Percentiles rank a stretch among this genome's conserved stretches.
phyloP scores from a whole-genome alignment of 2,113 vertebrate genomes.

The Ancistrus triradiatus region DNA sequence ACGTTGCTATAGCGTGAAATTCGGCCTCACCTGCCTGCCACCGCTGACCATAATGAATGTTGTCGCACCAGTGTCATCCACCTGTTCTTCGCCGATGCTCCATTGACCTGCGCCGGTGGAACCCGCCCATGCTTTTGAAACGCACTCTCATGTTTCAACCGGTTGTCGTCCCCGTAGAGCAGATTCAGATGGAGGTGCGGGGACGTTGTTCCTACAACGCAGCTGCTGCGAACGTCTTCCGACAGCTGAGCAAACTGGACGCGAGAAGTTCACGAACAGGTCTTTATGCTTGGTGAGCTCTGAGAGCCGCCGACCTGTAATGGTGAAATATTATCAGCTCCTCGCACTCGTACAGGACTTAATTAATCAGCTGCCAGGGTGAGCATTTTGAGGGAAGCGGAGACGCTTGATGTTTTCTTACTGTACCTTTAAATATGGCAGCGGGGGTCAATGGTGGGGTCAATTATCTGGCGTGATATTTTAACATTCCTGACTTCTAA shows the following conservation, averaged over 20 bases:
- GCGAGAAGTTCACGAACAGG: slow-evolving; percentile 16
- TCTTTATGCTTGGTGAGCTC: slow-evolving; percentile 9
- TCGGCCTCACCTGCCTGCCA: slow-evolving; percentile 30
- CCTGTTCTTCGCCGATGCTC: slow-evolving; percentile 52
- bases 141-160: slow-evolving; percentile 59
- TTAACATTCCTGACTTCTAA: slow-evolving; percentile 47
- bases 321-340: not conserved
- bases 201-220: slow-evolving; percentile 25
- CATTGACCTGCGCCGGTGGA: slow-evolving; percentile 52
- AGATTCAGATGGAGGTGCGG: slow-evolving; percentile 20
- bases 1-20: slow-evolving; percentile 24
- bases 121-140: slow-evolving; percentile 58
- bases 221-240: slow-evolving; percentile 47
- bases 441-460: slow-evolving; percentile 45
- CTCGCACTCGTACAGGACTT: no score
- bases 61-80: slow-evolving; percentile 14
- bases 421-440: slow-evolving; percentile 15
- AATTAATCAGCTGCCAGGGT: not conserved
- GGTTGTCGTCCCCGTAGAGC: slow-evolving; percentile 52
- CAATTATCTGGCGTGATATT: slow-evolving; percentile 57
- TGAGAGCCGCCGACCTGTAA: slow-evolving; percentile 20
- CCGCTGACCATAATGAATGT: slow-evolving; percentile 24
- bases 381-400: not conserved
- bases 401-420: slow-evolving; percentile 4
- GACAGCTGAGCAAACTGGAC: slow-evolving; percentile 62